Evolutionary conservation across 2,888 invertebrate species (phyloP).

Genomic region (Dascillus cervinus): DNA sequence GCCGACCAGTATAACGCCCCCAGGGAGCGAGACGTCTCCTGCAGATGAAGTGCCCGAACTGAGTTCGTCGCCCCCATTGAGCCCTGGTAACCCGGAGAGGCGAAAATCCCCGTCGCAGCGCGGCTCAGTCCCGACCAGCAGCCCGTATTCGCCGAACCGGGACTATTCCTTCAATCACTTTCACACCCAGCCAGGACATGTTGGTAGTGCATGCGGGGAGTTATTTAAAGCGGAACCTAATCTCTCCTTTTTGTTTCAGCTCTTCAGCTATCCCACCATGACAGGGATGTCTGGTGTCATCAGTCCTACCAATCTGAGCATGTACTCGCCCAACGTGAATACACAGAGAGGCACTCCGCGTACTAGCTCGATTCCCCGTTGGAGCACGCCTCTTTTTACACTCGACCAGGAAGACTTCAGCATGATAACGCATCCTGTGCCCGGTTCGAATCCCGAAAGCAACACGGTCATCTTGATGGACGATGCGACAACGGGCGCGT

Average conservation of each 20-base stretch:
- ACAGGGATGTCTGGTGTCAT: constrained; percentile 84
- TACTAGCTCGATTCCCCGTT: constrained; percentile 53
- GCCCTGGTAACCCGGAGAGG: constrained; percentile 38
- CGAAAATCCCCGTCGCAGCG: constrained; percentile 38
- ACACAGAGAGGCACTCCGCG: constrained; percentile 66
- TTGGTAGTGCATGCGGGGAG: constrained; percentile 43
- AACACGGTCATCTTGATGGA: constrained; percentile 71
- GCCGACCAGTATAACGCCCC: constrained; percentile 54
- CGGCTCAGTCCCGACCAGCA: constrained; percentile 31
- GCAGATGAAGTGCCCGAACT: constrained; percentile 35
- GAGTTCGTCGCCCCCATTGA: constrained; percentile 41
- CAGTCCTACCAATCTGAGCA: constrained; percentile 79
- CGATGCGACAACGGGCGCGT: constrained; percentile 46
- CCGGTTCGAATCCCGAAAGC: constrained; percentile 53
- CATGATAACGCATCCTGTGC: constrained; percentile 73
- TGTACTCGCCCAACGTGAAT: constrained; percentile 69
- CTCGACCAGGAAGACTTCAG: constrained; percentile 88
- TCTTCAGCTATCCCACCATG: constrained; percentile 85
- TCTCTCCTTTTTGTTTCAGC: constrained; percentile 48
- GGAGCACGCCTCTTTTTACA: constrained; percentile 82
- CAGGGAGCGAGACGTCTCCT: constrained; percentile 41
- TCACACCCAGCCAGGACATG: constrained; percentile 85
- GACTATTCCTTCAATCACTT: constrained; percentile 84
- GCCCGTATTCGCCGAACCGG: constrained; percentile 37
- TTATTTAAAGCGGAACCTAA: constrained; percentile 23